These are phyloP conservation scores for Piscicola geometra DNA, from an alignment of 2,888 invertebrate species.

Conservation along the genomic window DNA sequence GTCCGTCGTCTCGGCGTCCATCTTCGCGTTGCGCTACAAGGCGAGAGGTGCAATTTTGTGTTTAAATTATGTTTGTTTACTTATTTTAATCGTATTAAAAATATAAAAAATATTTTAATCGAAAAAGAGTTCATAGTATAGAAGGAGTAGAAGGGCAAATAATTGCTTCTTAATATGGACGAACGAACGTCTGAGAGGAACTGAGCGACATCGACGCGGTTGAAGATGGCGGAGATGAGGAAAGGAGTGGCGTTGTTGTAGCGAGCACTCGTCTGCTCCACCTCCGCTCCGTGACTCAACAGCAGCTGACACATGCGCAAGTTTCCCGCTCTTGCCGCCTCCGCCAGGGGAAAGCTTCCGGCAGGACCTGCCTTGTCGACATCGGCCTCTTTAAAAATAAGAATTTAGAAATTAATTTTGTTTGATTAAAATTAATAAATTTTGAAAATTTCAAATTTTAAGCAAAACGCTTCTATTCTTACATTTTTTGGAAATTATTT, in stretches of 20 bases:
- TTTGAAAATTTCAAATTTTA: neutral
- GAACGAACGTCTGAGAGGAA: constrained; percentile 39
- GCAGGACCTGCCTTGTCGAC: constrained; percentile 40
- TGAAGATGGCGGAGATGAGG: constrained; percentile 38
- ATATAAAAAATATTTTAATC: neutral
- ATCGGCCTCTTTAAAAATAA: constrained; percentile 37
- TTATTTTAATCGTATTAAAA: neutral
- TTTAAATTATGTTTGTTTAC: neutral
- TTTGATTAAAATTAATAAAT: neutral
- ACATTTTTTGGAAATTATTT: neutral
- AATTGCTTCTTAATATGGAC: too few species aligned
- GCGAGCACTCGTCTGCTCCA: constrained; percentile 38
- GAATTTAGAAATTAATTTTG: neutral
- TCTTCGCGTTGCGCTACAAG: constrained; percentile 41
- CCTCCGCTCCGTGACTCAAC: constrained; percentile 37
- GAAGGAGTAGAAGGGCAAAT: too few species aligned
- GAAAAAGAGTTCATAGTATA: too few species aligned
- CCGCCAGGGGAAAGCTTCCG: constrained; percentile 41
- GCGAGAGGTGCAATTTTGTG: neutral
- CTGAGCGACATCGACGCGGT: constrained; percentile 38
- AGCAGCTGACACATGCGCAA: constrained; percentile 39
- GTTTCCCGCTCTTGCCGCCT: constrained; percentile 41
- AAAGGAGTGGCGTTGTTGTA: constrained; percentile 42
- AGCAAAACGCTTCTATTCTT: neutral
- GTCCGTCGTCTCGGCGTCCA: constrained; percentile 40